Evolutionary conservation across 2,888 invertebrate species (phyloP).

Genomic region (Pantelozetes paolii): DNA sequence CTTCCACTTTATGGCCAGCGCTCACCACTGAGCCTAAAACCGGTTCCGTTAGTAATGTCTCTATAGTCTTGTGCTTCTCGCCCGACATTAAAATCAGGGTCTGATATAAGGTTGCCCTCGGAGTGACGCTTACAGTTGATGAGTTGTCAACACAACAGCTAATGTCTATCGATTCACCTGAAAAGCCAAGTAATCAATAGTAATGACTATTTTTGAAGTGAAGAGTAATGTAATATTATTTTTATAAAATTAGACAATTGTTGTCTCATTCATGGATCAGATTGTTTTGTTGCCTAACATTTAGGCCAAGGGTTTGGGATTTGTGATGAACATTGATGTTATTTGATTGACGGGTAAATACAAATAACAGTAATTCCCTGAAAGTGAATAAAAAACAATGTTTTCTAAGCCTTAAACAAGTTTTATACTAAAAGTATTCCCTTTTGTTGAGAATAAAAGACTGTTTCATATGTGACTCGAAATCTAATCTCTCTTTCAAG

Average conservation of each 20-base stretch:
- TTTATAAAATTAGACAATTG: background rate
- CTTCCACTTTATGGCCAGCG: conserved; percentile 21
- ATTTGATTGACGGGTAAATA: background rate
- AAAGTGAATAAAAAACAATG: background rate
- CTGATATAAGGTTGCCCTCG: conserved; percentile 38
- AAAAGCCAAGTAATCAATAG: background rate
- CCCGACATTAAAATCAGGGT: conserved; percentile 41
- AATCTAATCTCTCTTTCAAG: background rate
- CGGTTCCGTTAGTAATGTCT: conserved; percentile 34
- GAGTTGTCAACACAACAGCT: conserved; percentile 34
- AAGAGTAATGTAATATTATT: background rate
- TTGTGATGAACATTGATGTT: background rate
- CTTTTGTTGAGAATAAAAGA: background rate
- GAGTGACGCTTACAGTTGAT: conserved; percentile 38
- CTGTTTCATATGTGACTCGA: background rate
- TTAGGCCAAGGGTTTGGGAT: background rate
- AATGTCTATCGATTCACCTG: conserved; percentile 37
- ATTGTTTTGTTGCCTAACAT: background rate
- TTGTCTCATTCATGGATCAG: background rate
- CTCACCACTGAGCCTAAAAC: conserved; percentile 13
- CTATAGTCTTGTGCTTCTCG: conserved; percentile 40
- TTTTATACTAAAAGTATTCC: background rate
- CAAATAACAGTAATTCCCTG: background rate
- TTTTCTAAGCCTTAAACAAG: background rate
- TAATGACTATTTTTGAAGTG: background rate